These are phyloP conservation scores for Cremastinae sp. DNA, from an alignment of 2,888 invertebrate genomes.

Conservation along the genomic window DNA sequence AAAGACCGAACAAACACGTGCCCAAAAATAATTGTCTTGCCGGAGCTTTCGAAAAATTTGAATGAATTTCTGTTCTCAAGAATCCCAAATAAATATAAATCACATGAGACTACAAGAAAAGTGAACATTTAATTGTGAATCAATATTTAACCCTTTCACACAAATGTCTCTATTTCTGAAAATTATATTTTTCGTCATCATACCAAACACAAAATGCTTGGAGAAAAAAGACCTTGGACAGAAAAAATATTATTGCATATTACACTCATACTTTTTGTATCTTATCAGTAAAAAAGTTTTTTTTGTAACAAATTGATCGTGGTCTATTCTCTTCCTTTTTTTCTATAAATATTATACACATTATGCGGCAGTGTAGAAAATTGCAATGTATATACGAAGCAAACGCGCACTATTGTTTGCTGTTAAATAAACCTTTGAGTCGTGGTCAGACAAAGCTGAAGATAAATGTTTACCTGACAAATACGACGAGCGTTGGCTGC, in stretches of 20 bases:
- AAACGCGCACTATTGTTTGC: constrained; percentile 64
- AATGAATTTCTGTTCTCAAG: no score
- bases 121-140: constrained; percentile 68
- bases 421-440: constrained; percentile 67
- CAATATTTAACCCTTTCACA: constrained; percentile 68
- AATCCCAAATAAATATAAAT: background rate
- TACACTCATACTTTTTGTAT: background rate
- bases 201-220: no score
- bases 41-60: background rate
- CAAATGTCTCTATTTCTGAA: constrained; percentile 58
- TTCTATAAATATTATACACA: constrained; percentile 9
- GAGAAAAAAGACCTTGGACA: no score
- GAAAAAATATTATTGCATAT: no score
- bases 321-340: background rate
- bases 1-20: background rate
- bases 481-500: constrained; percentile 56
- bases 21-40: constrained; percentile 14
- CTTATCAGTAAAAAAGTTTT: background rate
- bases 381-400: constrained; percentile 37
- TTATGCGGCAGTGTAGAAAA: constrained; percentile 9
- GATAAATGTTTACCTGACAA: constrained; percentile 65
- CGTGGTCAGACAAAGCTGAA: constrained; percentile 59
- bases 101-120: constrained; percentile 62
- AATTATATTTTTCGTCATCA: no score
- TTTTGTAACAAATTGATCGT: constrained; percentile 29